Evolutionary conservation across 2,888 invertebrate genomes (phyloP), one percentile per base, ranked within the genome.

Genomic region (Digitonthophagus gazella): DNA sequence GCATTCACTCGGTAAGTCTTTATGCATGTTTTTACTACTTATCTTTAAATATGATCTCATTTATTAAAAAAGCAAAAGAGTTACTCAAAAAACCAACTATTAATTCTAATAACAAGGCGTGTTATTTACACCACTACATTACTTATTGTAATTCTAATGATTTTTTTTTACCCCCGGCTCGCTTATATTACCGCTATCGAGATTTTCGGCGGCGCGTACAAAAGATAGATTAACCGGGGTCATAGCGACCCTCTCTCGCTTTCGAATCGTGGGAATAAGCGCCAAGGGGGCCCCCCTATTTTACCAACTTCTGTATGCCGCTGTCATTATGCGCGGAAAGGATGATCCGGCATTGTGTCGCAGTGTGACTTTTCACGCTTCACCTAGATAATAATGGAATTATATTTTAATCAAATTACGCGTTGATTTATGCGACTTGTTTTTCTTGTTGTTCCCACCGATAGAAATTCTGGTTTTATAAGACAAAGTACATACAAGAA

Each of bases 361-460:
- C 28, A 11, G 6, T 44, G 6, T 44, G 61, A 71, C 73, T 74
- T 75, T 72, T 73, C 71, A 71, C 71, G 70, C 71, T 69, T 69
- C 69, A 69, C 67, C 70, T 68, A 73, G 69, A 76, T 72, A 74
- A 74, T 73, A 75, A 74, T 74, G 69, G 73, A 71, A 75, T 75
- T 72, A 74, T 72, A 74, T 75, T 76, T 74, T 76, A 76, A 75
- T 76, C 75, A 73, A 76, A 76, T 75, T 75, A 75, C 67, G 15
- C 18, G n/a, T 18, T 67, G 67, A 67, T 67, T 67, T 67, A 67
- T 61, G 11, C 15, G 18, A 11, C 20, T 11, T 58, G 16, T 28
- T 65, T 54, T n/a, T n/a, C n/a, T n/a, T n/a, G n/a, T n/a, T n/a
- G n/a, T n/a, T n/a, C n/a, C n/a, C n/a, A n/a, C n/a, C n/a, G n/a